A percentile compares a stretch with the other conserved stretches of the same genome.
These are phyloP conservation scores for Rousettus madagascariensis DNA, from an alignment of 2,797 vertebrate species.

Conservation along the genomic window DNA sequence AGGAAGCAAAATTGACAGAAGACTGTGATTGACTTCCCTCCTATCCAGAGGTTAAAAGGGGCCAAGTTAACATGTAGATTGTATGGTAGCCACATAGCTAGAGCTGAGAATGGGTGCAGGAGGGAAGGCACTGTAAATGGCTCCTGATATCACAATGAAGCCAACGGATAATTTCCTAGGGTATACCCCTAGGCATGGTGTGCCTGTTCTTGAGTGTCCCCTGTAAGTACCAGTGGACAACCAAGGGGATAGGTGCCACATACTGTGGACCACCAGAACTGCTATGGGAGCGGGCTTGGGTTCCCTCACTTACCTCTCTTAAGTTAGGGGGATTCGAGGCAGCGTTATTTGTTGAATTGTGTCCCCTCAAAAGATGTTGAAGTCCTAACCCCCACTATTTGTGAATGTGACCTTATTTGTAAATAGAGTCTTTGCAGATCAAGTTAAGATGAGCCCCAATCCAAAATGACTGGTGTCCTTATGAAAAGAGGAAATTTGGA, in stretches of 20 bases:
- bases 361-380: not conserved
- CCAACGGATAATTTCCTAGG: not conserved
- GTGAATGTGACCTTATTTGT: not conserved
- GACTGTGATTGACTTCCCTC: not conserved
- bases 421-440: not conserved
- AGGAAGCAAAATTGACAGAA: not conserved
- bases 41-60: not conserved
- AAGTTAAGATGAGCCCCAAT: not conserved
- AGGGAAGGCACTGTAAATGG: not conserved
- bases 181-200: rapidly evolving
- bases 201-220: not conserved
- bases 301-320: not conserved
- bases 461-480: not conserved
- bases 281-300: rapidly evolving
- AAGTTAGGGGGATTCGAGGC: not conserved
- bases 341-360: not conserved
- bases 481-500: not conserved
- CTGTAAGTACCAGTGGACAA: not conserved
- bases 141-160: not conserved
- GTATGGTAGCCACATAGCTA: not conserved
- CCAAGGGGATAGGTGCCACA: rapidly evolving
- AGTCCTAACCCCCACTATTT: not conserved
- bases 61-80: too few relatives aligned
- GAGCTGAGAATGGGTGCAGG: not conserved
- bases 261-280: too few relatives aligned